Conservation (phyloP, 2,888 invertebrate genomes). For the Plutella xylostella region DNA sequence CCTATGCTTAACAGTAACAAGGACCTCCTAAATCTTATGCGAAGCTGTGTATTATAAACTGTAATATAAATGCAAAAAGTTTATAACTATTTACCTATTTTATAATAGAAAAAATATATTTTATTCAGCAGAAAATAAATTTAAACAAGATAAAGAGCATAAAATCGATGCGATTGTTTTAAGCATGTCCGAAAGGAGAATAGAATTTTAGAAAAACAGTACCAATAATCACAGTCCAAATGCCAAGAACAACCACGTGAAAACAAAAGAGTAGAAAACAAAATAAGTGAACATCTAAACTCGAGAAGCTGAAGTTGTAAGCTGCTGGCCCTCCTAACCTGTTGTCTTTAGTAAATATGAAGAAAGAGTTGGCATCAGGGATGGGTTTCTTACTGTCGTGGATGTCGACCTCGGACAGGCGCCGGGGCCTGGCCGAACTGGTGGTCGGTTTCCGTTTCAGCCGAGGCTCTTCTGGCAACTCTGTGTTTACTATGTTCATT, state of each 20-base stretch:
- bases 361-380: slow-evolving; percentile 91
- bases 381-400: slow-evolving; percentile 90
- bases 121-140: slow-evolving; percentile 1
- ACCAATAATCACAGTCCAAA: too few relatives aligned
- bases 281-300: slow-evolving; percentile 40
- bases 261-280: slow-evolving; percentile 25
- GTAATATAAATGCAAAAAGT: too few relatives aligned
- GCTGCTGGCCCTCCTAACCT: slow-evolving; percentile 71
- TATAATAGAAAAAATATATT: background rate
- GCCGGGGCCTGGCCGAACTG: slow-evolving; percentile 82
- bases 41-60: slow-evolving; percentile 21
- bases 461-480: slow-evolving; percentile 55
- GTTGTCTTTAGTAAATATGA: slow-evolving; percentile 93
- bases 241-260: background rate
- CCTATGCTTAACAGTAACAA: background rate
- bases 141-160: slow-evolving; percentile 1
- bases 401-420: slow-evolving; percentile 88
- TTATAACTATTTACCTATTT: too few relatives aligned
- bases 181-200: background rate
- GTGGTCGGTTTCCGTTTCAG: slow-evolving; percentile 62
- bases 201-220: too few relatives aligned
- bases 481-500: slow-evolving; percentile 58
- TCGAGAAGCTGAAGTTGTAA: slow-evolving; percentile 30
- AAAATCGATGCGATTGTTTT: background rate
- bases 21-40: too few relatives aligned